phyloP scores from a whole-genome alignment of 2,113 vertebrate genomes.

The Heterocephalus glaber region DNA sequence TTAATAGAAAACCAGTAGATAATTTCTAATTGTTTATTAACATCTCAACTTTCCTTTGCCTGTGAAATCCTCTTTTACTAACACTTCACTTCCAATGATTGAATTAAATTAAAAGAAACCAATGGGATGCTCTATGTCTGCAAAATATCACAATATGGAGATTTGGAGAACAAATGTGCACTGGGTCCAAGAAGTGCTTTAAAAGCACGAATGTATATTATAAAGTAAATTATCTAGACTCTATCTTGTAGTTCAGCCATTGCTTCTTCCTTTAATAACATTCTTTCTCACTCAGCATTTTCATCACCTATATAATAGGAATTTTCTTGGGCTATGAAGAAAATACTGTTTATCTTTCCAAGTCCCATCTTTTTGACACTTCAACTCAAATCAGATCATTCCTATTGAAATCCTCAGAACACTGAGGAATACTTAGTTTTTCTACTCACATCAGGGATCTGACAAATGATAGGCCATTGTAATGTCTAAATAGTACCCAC shows the following conservation, averaged over 20 bases:
- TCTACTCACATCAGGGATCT: neutral
- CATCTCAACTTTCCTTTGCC: too few relatives aligned
- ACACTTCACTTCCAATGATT: too few relatives aligned
- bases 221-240: neutral
- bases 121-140: too few relatives aligned
- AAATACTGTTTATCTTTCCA: neutral
- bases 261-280: neutral
- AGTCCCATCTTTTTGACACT: neutral
- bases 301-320: neutral
- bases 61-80: too few relatives aligned
- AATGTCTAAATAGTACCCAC: neutral
- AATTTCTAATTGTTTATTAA: too few relatives aligned
- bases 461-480: neutral
- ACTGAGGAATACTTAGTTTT: neutral
- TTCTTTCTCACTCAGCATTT: neutral
- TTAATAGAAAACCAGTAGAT: too few relatives aligned
- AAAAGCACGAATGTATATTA: neutral
- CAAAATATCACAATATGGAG: neutral
- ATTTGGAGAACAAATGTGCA: neutral
- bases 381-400: neutral
- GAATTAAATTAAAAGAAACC: too few relatives aligned
- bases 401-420: neutral
- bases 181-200: neutral
- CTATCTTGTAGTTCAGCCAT: neutral
- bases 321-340: neutral